These are phyloP conservation scores for Lithobates sylvaticus DNA, from an alignment of 2,797 vertebrate genomes.

Conservation along the genomic window DNA sequence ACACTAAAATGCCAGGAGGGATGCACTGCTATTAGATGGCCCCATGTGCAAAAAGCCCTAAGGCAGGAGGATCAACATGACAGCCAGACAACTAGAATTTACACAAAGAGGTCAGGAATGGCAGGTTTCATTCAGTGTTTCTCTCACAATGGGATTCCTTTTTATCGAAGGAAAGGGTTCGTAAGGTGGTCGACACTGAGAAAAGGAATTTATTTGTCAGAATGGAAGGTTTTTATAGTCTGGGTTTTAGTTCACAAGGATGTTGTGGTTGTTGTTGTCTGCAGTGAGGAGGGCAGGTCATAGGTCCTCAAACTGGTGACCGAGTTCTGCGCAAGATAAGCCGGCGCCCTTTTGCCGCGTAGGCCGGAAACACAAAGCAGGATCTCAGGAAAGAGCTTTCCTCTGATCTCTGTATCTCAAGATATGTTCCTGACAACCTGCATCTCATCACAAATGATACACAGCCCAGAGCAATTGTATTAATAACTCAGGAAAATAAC, in stretches of 20 bases:
- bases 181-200: too few species aligned
- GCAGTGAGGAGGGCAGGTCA: neutral
- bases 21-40: too few species aligned
- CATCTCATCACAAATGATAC: slow-evolving; percentile 50
- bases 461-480: slow-evolving; percentile 37
- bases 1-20: too few species aligned
- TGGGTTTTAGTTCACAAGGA: too few species aligned
- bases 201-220: neutral
- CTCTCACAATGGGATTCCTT: too few species aligned
- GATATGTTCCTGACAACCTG: slow-evolving; percentile 48
- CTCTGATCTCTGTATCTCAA: slow-evolving; percentile 43
- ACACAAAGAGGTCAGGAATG: too few species aligned
- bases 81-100: neutral
- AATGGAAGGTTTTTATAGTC: neutral
- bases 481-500: slow-evolving; percentile 20
- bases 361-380: slow-evolving; percentile 33
- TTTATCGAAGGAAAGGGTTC: too few species aligned
- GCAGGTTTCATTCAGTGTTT: too few species aligned
- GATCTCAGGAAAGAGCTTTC: slow-evolving; percentile 1
- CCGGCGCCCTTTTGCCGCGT: neutral
- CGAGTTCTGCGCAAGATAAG: neutral
- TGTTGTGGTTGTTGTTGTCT: neutral
- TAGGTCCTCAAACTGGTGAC: neutral
- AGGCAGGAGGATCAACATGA: neutral
- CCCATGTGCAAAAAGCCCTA: too few species aligned